Base-by-base conservation (phyloP, 2,113 vertebrate genomes). In the Lagopus muta region DNA sequence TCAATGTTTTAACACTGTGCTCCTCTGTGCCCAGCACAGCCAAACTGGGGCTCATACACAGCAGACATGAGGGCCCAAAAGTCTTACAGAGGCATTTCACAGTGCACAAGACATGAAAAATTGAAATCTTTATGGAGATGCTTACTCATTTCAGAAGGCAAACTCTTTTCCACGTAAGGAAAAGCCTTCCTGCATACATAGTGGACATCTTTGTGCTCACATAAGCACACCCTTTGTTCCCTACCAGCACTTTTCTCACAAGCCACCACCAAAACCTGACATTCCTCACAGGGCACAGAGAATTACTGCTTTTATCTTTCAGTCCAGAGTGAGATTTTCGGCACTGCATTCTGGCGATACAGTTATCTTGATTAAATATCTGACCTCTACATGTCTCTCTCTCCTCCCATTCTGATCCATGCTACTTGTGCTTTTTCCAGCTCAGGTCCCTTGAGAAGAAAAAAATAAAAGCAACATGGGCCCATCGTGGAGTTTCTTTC, bases 171-270 rank as follows among this genome's bases (percentile, higher is more conserved):
- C 6, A 52, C 11, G 10, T 4, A 62, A 83, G 48, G 42, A 66
- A 40, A 66, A 62, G 2, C 45, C 30, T 70, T 58, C 22, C 54
- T 80, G 18, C 43, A 65, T 69, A 19, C n/a, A 58, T 32, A n/a
- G 2, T 32, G 6, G 32, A 25, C 13, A 11, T 16, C 34, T 8
- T 52, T 24, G 20, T 4, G 19, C 47, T 71, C 32, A 15, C 1
- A 17, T 11, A 12, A 1, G 11, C 38, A 57, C 17, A 36, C 12
- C 16, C 32, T 50, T 27, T 70, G 64, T 16, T 18, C 36, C 2
- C 0, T 25, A 6, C 0, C 0, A 47, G 48, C n/a, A 47, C 10
- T 4, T 2, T 38, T 47, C 38, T 32, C 64, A 60, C 45, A 38
- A 13, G 25, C 45, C 81, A 48, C 7, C 0, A 1, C 18, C 25